Evolutionary conservation across 1,140 invertebrate species (phyloP), one percentile per base, ranked within the genome.

Genomic region (Cardiocondyla obscurior): DNA sequence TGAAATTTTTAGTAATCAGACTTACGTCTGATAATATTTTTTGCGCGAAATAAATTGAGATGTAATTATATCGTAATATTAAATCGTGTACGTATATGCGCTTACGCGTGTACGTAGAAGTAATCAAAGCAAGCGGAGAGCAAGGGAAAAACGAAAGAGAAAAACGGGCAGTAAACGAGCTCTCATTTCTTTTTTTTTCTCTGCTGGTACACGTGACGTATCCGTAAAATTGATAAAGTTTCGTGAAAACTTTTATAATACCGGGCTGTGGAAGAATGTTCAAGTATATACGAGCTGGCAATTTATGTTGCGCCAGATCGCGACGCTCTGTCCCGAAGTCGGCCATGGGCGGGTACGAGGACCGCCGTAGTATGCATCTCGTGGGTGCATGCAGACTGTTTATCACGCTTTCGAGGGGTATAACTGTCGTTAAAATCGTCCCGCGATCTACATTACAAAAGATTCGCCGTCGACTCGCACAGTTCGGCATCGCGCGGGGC

Each of bases 191-290:
- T 69, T 77, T 81, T 74, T 72, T 58, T 58, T 8, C 33, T n/a
- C n/a, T n/a, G n/a, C n/a, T 46, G 57, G 88, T 91, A 88, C 90
- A 92, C 89, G 90, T 90, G 90, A 90, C 88, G 91, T 93, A 93
- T 93, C 89, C 91, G 91, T 93, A 92, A 94, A 94, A 93, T 94
- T 94, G 92, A 94, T 94, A 94, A 94, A 94, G 93, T 94, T 94
- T 93, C 83, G 72, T 67, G 82, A 87, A 84, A 93, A 93, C 92
- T 93, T 93, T 93, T 92, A 92, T 93, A 93, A 93, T 93, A 93
- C 90, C 91, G 67, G 72, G 85, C 86, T 64, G 79, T 85, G 88
- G 87, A 92, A 92, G 91, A 92, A 93, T 92, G 89, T 91, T 90
- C 89, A 90, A 92, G 91, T 91, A 91, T 92, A 92, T 92, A 92